Evolutionary conservation across 1,140 invertebrate species (phyloP), one percentile per base, ranked within the genome.

Genomic region (Eulimnadia texana): DNA sequence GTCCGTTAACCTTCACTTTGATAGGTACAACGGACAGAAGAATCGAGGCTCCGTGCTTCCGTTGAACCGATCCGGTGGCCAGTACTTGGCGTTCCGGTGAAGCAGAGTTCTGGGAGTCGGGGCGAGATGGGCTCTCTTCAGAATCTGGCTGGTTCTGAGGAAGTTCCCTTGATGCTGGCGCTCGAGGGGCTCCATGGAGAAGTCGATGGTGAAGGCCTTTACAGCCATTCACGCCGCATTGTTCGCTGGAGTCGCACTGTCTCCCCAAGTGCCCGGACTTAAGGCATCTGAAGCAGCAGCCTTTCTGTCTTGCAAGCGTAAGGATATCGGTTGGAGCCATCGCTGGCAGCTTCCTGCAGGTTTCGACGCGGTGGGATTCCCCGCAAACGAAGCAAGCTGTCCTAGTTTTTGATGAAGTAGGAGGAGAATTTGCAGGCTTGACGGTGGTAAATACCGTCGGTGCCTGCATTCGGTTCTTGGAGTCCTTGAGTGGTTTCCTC

Each of bases 261-360:
- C 50, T 27, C n/a, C n/a, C n/a, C n/a, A 1, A 2, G 25, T 61
- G 51, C 11, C 49, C 49, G 6, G 6, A 3, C 1, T 13, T 20
- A 2, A 61, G 19, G 22, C 60, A 61, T 2, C 9, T 9, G 20
- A 54, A 24, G 22, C 51, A 61, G 16, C 22, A 53, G 3, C 49
- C 11, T 11, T 24, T 53, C n/a, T 54, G 24, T 25, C 29, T 57
- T 10, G 29, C 1, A 6, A 25, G 16, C 11, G 10, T n/a, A 3
- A 29, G 19, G 19, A 24, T 24, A 11, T 57, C 25, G n/a, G n/a
- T 57, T 3, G 55, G 55, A n/a, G n/a, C 11, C 25, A 28, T 28
- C 20, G 55, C 20, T n/a, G 3, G 3, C 23, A n/a, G 52, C 62
- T 28, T 49, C 64, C 25, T 25, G 24, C 25, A 65, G 23, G n/a